phyloP scores from a whole-genome alignment of 2,797 vertebrate genomes.

The Salmo trutta region DNA sequence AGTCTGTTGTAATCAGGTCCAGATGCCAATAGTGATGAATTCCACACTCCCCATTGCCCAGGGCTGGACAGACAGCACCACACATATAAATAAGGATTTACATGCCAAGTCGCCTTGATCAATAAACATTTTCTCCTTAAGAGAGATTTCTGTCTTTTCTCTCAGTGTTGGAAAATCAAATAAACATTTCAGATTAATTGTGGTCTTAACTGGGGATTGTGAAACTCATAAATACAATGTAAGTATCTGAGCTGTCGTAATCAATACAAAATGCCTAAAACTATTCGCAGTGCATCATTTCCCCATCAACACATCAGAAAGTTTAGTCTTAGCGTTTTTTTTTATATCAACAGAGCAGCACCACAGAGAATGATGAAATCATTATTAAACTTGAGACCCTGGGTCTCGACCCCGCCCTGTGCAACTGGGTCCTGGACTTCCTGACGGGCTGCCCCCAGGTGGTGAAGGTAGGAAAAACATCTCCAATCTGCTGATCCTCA shows the following conservation, averaged over 20 bases:
- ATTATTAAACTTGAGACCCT: too few species aligned
- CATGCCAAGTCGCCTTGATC: constrained; percentile 68
- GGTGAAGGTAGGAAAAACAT: too few species aligned
- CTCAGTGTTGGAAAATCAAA: constrained; percentile 47
- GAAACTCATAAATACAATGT: not conserved
- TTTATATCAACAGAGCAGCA: constrained; percentile 1
- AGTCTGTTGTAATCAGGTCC: constrained; percentile 70
- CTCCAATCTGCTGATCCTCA: too few species aligned
- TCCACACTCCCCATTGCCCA: constrained; percentile 41
- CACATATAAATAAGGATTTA: constrained; percentile 74
- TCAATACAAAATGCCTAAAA: not conserved
- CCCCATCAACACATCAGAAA: not conserved
- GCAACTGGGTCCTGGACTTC: too few species aligned
- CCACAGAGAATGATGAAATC: not conserved
- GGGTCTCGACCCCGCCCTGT: too few species aligned
- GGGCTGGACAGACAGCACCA: constrained; percentile 39
- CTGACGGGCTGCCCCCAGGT: too few species aligned
- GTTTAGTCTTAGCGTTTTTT: not conserved
- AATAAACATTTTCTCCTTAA: constrained; percentile 69
- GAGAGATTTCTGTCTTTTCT: constrained; percentile 51
- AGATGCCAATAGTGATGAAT: constrained; percentile 80
- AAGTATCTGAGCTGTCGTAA: not conserved
- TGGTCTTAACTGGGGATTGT: not conserved
- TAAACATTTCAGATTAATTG: constrained; percentile 34
- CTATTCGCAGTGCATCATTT: not conserved